Conservation (phyloP, 2,797 vertebrate species). For the Melanotaenia trifasciata region DNA sequence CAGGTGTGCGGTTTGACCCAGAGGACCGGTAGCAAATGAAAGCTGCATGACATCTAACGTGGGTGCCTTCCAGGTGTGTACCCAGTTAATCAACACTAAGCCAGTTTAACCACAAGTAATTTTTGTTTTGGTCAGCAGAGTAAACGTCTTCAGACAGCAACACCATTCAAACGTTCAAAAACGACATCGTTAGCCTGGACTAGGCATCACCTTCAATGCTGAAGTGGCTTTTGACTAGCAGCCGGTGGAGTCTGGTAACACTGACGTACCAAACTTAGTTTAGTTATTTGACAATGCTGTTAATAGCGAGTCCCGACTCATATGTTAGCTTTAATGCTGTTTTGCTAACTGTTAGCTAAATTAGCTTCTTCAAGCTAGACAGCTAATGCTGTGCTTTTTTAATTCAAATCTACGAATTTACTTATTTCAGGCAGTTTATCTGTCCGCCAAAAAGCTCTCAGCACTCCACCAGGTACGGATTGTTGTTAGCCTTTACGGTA, state of each 20-base stretch:
- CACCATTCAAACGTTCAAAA: slow-evolving; percentile 9
- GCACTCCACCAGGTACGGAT: neutral
- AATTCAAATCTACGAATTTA: slow-evolving; percentile 15
- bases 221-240: slow-evolving; percentile 17
- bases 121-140: neutral
- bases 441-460: neutral
- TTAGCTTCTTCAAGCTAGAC: slow-evolving; percentile 60
- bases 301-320: slow-evolving; percentile 20
- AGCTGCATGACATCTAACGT: slow-evolving; percentile 33
- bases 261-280: neutral
- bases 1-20: slow-evolving; percentile 3
- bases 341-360: slow-evolving; percentile 63
- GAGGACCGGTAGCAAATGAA: slow-evolving; percentile 3
- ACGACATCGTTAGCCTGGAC: neutral
- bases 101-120: neutral
- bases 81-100: neutral
- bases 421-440: neutral
- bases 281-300: neutral
- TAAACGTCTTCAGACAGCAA: slow-evolving; percentile 17
- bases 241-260: neutral
- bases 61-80: neutral
- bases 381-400: slow-evolving; percentile 45
- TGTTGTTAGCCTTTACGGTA: neutral
- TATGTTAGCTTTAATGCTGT: slow-evolving; percentile 19
- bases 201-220: slow-evolving; percentile 27